These are phyloP conservation scores for Stegana nigrithorax DNA, from an alignment of 2,888 invertebrate species.

Conservation along the genomic window DNA sequence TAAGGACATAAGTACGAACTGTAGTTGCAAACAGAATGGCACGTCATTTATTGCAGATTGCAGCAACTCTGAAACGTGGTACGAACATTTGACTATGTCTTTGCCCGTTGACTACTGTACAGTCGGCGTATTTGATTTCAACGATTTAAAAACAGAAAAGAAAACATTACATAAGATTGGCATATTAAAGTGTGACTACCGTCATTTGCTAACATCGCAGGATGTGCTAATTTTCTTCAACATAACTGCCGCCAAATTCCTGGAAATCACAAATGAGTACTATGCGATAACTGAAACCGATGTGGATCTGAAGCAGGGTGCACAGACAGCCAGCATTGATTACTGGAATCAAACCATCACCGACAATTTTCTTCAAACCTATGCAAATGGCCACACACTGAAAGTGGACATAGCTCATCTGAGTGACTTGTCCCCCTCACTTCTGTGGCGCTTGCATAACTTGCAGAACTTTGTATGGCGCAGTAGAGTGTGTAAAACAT, in stretches of 20 bases:
- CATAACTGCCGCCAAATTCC: neutral
- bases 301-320: neutral
- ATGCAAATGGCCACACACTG: neutral
- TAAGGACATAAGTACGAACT: neutral
- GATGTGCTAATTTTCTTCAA: neutral
- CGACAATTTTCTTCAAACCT: neutral
- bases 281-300: neutral
- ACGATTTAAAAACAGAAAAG: neutral
- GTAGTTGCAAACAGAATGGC: neutral
- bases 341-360: neutral
- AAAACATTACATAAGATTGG: constrained; percentile 1
- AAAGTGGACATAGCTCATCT: too few species aligned
- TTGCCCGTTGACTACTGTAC: neutral
- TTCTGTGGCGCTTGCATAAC: too few species aligned
- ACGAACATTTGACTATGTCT: neutral
- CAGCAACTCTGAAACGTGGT: neutral
- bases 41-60: neutral
- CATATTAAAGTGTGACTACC: neutral
- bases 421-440: too few species aligned
- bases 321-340: neutral
- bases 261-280: neutral
- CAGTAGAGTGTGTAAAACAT: too few species aligned
- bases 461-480: too few species aligned
- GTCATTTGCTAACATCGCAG: neutral
- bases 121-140: neutral